Evolutionary conservation across 2,113 vertebrate species (phyloP).

Genomic region (human (Homo sapiens)): GRCh38 chr1:55447501-55448000

Average conservation of each 20-base stretch:
- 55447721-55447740: not conserved
- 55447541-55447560: not conserved
- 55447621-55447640: not conserved
- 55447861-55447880: not conserved
- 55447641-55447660: not conserved
- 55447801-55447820: not conserved
- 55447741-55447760: not conserved
- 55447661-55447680: not conserved
- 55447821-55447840: not conserved
- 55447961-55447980: not conserved
- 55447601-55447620: not conserved
- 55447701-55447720: not conserved
- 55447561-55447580: not conserved
- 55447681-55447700: not conserved
- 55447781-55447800: not conserved
- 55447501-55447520: not conserved
- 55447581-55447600: not conserved
- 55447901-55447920: not conserved
- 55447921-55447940: not conserved
- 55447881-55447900: not conserved
- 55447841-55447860: not conserved
- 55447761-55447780: not conserved
- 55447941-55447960: not conserved
- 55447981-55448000: not conserved
- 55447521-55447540: not conserved